Conservation (phyloP, 2,797 vertebrate species). For the Aldrovandia affinis region DNA sequence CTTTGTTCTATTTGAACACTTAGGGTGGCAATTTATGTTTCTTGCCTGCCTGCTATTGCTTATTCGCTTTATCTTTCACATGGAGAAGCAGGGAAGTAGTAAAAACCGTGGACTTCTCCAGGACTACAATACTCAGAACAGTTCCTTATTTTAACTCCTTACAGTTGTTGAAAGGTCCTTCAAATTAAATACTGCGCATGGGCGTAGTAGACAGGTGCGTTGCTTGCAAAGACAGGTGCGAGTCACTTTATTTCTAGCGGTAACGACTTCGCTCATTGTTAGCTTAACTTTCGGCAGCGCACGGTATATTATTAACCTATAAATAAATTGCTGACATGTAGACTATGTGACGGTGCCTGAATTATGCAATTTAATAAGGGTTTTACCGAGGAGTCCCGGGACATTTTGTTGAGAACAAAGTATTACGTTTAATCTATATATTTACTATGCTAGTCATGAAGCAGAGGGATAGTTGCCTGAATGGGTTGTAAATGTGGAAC, state of each 20-base stretch:
- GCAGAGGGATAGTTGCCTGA: background rate
- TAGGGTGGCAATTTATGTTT: background rate
- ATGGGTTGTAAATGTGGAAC: background rate
- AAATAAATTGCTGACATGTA: background rate
- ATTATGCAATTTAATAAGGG: background rate
- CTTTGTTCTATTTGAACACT: background rate
- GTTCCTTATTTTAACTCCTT: conserved; percentile 35
- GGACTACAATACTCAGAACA: background rate
- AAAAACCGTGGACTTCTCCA: background rate
- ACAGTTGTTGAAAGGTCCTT: conserved; percentile 51
- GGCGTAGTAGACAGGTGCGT: conserved; percentile 87
- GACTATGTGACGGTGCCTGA: background rate
- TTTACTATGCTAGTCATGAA: background rate
- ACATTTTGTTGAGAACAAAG: background rate
- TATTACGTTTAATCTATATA: background rate
- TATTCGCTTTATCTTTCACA: background rate
- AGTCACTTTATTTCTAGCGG: conserved; percentile 72
- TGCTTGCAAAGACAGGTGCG: conserved; percentile 87
- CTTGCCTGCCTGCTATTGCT: background rate
- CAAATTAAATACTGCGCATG: conserved; percentile 71
- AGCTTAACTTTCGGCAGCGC: conserved; percentile 15
- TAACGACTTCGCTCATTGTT: conserved; percentile 52
- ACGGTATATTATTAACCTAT: background rate
- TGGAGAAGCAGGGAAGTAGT: no score
- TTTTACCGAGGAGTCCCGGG: background rate